These are phyloP conservation scores for Coreoperca whiteheadi DNA, from an alignment of 2,113 vertebrate species.

Conservation along the genomic window DNA sequence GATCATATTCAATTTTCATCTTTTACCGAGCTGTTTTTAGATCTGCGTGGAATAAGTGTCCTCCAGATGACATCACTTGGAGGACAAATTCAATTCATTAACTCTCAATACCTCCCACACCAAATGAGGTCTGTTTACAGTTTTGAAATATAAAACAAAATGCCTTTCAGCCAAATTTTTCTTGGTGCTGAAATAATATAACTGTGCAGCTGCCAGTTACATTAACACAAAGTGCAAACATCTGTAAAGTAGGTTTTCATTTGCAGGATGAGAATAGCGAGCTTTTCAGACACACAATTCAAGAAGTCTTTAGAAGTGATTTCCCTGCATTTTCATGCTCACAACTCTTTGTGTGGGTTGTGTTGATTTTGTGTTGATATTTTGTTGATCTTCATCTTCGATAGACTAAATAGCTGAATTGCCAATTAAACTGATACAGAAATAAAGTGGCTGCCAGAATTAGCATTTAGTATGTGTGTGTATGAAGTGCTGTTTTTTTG, in stretches of 20 bases:
- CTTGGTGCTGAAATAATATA: background rate
- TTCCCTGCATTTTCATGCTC: background rate
- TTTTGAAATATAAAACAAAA: slow-evolving; percentile 1
- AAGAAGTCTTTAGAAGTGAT: slow-evolving; percentile 5
- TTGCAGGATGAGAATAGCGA: background rate
- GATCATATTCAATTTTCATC: slow-evolving; percentile 21
- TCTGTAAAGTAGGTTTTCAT: slow-evolving; percentile 18
- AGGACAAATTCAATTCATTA: slow-evolving; percentile 49
- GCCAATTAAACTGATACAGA: background rate
- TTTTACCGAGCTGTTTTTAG: background rate
- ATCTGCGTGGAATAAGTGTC: slow-evolving; percentile 20
- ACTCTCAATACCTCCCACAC: background rate
- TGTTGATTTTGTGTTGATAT: background rate
- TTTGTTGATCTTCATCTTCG: background rate
- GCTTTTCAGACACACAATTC: background rate
- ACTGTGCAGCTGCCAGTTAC: slow-evolving; percentile 28
- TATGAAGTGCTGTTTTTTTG: background rate
- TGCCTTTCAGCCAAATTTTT: slow-evolving; percentile 1
- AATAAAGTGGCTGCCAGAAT: too few species aligned
- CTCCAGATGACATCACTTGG: slow-evolving; percentile 21
- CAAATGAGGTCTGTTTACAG: background rate
- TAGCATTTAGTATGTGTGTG: too few species aligned
- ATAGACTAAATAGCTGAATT: background rate
- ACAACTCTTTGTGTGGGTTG: background rate
- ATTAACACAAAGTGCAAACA: slow-evolving; percentile 24